Evolutionary conservation across 2,888 invertebrate species (phyloP), one percentile per base, ranked within the genome.

Genomic region (Lissocephala sabroskyi): DNA sequence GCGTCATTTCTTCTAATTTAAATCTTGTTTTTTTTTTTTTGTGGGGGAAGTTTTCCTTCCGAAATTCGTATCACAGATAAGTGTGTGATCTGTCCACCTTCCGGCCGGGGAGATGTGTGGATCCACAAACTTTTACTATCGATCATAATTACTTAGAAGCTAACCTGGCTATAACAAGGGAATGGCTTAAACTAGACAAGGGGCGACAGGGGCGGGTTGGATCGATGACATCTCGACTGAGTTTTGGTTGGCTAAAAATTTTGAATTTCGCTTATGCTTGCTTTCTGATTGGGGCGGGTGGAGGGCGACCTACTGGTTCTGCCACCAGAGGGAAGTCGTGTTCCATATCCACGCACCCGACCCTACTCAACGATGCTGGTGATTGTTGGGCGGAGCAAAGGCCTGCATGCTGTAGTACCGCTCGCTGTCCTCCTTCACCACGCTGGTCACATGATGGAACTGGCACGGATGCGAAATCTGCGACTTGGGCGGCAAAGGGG

Each of bases 401-500:
- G 90, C 89, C 79, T 90, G 90, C 66, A 92, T 86, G 32, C 91
- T 91, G 79, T 88, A 89, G 65, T 90, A 90, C 54, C 90, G 86
- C 45, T 87, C 86, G 54, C 88, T 87, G 73, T 92, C 92, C 47
- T 88, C 88, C 30, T 88, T 86, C 54, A 92, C 91, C 36, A 94
- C 89, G 67, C 90, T 91, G 42, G 92, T 93, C 57, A 94, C 90
- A 82, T 94, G 94, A 67, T 92, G 91, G 83, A 94, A 94, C 79
- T 92, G 92, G 80, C 93, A 94, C 1, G 94, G 94, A 80, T 91
- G 90, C 39, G 93, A 93, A 63, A 94, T 94, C 82, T 93, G 92
- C 51, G 89, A 89, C 82, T 94, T 94, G 41, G 90, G 89, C 14
- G 93, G 93, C 52, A 91, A 84, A 35, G 88, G 87, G 3, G 86